Conservation (phyloP, 1,140 invertebrate genomes). For the Cotesia typhae region DNA sequence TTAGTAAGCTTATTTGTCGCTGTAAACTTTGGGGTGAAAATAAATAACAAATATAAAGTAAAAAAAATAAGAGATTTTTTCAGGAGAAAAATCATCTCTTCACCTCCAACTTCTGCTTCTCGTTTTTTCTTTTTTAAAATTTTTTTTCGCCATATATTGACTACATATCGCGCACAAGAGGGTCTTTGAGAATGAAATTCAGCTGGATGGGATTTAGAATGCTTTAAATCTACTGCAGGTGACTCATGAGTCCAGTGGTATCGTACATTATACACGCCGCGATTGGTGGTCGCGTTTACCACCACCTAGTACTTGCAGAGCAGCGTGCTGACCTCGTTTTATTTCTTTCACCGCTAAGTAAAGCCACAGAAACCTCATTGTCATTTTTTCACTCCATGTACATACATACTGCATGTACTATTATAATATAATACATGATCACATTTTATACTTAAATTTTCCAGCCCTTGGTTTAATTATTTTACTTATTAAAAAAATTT, state of each 20-base stretch:
- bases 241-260: constrained; percentile 8
- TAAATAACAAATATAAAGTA: not conserved
- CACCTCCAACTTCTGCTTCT: too few species aligned
- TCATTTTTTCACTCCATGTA: too few species aligned
- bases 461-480: too few species aligned
- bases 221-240: constrained; percentile 6
- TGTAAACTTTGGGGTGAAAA: not conserved
- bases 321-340: not conserved
- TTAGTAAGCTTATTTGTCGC: constrained; percentile 7
- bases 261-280: not conserved
- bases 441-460: too few species aligned
- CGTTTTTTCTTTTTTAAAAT: too few species aligned
- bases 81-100: too few species aligned
- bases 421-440: too few species aligned
- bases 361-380: too few species aligned
- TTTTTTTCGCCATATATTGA: not conserved
- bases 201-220: not conserved
- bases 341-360: too few species aligned
- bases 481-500: too few species aligned
- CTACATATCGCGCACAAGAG: not conserved
- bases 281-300: not conserved
- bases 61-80: too few species aligned
- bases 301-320: not conserved
- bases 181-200: constrained; percentile 5
- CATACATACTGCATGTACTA: too few species aligned